phyloP scores from a whole-genome alignment of 64 coral and sea anemone genomes.

The Montipora capricornis region DNA sequence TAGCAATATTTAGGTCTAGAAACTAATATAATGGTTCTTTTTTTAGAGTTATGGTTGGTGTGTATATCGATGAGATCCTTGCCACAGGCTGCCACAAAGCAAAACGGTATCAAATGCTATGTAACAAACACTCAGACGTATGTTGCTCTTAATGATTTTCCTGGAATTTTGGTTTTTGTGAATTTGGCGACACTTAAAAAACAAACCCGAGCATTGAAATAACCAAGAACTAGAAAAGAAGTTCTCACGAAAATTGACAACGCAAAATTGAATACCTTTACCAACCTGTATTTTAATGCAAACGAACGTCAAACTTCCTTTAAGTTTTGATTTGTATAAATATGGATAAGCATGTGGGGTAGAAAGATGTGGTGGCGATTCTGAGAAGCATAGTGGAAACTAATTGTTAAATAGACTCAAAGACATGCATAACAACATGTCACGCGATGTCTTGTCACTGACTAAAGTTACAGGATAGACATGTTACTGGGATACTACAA shows the following conservation, averaged over 20 bases:
- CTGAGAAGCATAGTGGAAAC: neutral
- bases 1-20: too few relatives aligned
- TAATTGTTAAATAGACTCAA: constrained; percentile 1
- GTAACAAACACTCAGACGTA: neutral
- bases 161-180: neutral
- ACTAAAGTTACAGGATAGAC: neutral
- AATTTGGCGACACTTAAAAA: neutral
- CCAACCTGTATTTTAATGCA: neutral
- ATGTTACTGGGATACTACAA: neutral
- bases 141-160: neutral
- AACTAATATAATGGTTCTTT: too few relatives aligned
- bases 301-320: neutral
- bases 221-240: neutral
- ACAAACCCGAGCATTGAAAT: neutral
- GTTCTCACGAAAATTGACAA: neutral
- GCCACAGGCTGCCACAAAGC: constrained; percentile 3
- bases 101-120: constrained; percentile 11
- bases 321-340: constrained; percentile 4
- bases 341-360: neutral
- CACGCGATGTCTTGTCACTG: constrained; percentile 7
- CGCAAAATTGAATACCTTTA: constrained; percentile 15
- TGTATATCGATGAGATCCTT: too few relatives aligned
- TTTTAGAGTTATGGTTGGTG: too few relatives aligned
- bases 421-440: neutral
- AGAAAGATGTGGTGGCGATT: neutral